phyloP scores from a whole-genome alignment of 2,113 vertebrate species.

The Marmota monax region DNA sequence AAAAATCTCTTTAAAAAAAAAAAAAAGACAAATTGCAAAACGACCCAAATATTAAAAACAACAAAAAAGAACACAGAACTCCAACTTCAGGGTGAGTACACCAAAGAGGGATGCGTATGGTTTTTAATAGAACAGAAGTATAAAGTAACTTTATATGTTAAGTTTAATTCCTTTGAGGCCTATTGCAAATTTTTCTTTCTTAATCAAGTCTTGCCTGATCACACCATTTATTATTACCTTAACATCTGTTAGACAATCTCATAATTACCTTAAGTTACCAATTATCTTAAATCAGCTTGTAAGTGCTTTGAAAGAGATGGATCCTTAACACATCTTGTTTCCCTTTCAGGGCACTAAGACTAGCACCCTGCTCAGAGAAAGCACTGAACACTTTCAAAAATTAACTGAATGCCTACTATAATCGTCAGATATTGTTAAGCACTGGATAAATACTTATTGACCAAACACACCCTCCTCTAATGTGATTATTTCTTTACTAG shows the following conservation, averaged over 20 bases:
- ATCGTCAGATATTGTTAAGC: not conserved
- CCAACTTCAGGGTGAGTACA: not conserved
- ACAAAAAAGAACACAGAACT: not conserved
- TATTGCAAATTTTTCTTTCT: not conserved
- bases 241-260: not conserved
- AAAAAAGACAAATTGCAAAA: no score
- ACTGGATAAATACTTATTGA: not conserved
- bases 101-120: not conserved
- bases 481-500: not conserved
- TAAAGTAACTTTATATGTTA: slow-evolving; percentile 29
- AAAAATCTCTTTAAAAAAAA: no score
- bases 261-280: not conserved
- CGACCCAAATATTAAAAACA: no score
- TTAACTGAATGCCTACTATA: not conserved
- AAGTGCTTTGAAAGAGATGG: not conserved
- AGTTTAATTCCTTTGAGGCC: not conserved
- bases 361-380: slow-evolving; percentile 1
- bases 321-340: not conserved
- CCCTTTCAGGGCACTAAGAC: not conserved
- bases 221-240: not conserved
- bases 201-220: not conserved
- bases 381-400: not conserved
- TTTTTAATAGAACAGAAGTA: slow-evolving; percentile 12
- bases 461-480: not conserved
- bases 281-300: not conserved